These are phyloP conservation scores for Zaprionus tsacasi DNA, from an alignment of 1,140 invertebrate species.

Conservation along the genomic window DNA sequence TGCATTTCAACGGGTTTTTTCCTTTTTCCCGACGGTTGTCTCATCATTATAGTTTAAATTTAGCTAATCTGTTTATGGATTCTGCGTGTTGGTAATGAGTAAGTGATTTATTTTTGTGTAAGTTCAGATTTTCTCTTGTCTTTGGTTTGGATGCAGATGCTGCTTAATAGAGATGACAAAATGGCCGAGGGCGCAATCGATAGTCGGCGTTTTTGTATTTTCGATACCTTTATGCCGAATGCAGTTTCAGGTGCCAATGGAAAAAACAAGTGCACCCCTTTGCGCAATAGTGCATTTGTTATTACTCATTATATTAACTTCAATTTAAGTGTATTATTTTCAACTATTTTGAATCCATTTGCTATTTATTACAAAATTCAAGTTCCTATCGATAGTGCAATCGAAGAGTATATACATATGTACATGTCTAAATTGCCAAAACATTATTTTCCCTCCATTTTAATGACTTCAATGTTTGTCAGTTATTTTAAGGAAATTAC, in stretches of 20 bases:
- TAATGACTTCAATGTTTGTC: background rate
- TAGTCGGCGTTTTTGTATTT: slow-evolving; percentile 7
- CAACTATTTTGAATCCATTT: background rate
- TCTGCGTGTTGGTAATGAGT: background rate
- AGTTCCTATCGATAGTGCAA: background rate
- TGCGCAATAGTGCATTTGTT: background rate
- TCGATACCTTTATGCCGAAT: background rate
- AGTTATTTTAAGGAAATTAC: background rate
- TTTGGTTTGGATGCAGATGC: slow-evolving; percentile 20
- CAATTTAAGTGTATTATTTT: background rate
- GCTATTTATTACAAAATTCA: background rate
- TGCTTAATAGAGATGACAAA: slow-evolving; percentile 26
- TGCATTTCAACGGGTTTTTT: slow-evolving; percentile 48
- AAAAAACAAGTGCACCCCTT: background rate
- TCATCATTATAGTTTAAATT: slow-evolving; percentile 6
- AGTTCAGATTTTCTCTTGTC: background rate
- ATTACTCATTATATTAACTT: background rate
- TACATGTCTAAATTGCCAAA: background rate
- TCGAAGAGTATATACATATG: slow-evolving; percentile 4
- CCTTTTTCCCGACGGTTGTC: slow-evolving; percentile 37
- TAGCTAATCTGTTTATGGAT: background rate
- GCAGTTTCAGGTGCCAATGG: background rate
- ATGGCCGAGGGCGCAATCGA: slow-evolving; percentile 17
- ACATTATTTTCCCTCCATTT: slow-evolving; percentile 33
- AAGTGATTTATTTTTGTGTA: slow-evolving; percentile 1